Evolutionary conservation across 1,140 invertebrate species (phyloP).

Genomic region (Leptinotarsa defecta): DNA sequence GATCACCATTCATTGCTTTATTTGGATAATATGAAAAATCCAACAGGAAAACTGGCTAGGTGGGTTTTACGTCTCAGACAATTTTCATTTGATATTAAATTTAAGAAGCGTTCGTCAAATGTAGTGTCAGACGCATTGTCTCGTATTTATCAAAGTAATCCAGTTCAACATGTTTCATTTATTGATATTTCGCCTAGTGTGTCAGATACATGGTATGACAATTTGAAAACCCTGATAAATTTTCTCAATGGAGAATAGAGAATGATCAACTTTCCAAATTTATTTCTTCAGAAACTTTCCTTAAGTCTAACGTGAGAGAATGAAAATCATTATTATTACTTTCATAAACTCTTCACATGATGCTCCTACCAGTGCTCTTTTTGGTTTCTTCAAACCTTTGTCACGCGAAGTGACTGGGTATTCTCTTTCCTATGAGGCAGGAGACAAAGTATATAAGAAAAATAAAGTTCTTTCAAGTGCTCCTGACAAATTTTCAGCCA

Average conservation of each 20-base stretch:
- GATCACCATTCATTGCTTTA: too few relatives aligned
- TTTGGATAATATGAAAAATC: too few relatives aligned
- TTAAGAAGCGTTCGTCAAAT: background rate
- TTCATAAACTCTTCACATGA: slow-evolving; percentile 18
- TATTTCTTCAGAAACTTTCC: background rate
- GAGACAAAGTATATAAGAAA: too few relatives aligned
- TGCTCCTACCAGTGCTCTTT: slow-evolving; percentile 8
- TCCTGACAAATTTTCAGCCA: too few relatives aligned
- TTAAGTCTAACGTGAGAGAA: background rate
- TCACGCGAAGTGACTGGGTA: background rate
- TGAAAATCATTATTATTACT: slow-evolving; percentile 24
- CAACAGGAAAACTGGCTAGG: too few relatives aligned
- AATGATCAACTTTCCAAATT: slow-evolving; percentile 14
- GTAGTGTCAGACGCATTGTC: slow-evolving; percentile 15
- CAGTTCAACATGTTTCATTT: background rate
- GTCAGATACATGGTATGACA: slow-evolving; percentile 14
- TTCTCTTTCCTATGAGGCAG: too few relatives aligned
- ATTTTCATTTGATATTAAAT: background rate
- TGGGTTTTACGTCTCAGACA: too few relatives aligned
- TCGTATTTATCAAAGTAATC: background rate
- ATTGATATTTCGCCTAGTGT: background rate
- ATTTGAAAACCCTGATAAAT: slow-evolving; percentile 15
- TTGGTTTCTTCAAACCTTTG: slow-evolving; percentile 23
- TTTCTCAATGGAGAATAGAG: slow-evolving; percentile 5
- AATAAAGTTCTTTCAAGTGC: too few relatives aligned